These are phyloP conservation scores for Mongoloraphidia duomilia DNA, from an alignment of 2,888 invertebrate genomes.

Conservation along the genomic window DNA sequence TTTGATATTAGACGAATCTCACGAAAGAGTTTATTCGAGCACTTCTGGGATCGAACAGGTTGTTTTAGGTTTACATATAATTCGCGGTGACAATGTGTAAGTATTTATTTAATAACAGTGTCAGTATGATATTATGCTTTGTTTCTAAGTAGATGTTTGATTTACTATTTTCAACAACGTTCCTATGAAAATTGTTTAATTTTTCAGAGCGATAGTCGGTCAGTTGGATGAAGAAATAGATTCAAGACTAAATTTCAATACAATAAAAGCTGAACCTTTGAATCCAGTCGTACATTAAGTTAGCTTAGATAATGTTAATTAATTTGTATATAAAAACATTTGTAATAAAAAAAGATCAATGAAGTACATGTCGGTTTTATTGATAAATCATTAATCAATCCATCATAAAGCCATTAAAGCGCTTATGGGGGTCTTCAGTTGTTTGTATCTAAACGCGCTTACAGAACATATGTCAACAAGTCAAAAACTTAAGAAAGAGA, in stretches of 20 bases:
- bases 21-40: constrained; percentile 93
- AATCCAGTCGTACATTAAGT: constrained; percentile 62
- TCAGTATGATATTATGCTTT: not conserved
- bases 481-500: too few species aligned
- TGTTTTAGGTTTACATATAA: constrained; percentile 91
- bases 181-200: not conserved
- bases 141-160: not conserved
- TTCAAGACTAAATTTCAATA: constrained; percentile 61
- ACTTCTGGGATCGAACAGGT: constrained; percentile 88
- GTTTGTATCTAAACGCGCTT: too few species aligned
- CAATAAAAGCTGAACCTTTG: constrained; percentile 71
- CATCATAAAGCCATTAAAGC: too few species aligned
- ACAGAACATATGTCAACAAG: too few species aligned
- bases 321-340: too few species aligned
- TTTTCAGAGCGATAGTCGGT: constrained; percentile 60
- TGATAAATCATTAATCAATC: too few species aligned
- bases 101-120: constrained; percentile 21
- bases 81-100: constrained; percentile 94
- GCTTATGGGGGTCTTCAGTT: too few species aligned
- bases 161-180: not conserved
- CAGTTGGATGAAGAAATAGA: constrained; percentile 74
- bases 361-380: too few species aligned
- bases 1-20: constrained; percentile 92
- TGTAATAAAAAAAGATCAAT: too few species aligned
- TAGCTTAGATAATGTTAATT: not conserved